Conservation (phyloP, 2,113 vertebrate genomes). For the Pygoscelis antarcticus region DNA sequence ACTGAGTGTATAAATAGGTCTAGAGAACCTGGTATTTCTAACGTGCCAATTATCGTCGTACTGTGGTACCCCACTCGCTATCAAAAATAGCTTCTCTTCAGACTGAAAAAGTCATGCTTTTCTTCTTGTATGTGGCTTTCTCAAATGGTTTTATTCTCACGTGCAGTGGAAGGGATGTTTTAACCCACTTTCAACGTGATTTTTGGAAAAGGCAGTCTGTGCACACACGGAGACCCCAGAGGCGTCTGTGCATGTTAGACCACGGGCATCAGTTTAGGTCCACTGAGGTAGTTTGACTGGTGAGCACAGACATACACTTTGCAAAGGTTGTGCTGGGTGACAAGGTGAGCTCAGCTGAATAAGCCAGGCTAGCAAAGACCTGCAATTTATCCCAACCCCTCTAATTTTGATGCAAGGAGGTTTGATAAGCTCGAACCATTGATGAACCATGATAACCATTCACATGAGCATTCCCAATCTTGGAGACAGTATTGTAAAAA, state of each 20-base stretch:
- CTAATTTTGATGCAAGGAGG: neutral
- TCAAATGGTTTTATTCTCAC: neutral
- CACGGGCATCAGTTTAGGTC: neutral
- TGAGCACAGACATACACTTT: neutral
- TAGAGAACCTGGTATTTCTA: neutral
- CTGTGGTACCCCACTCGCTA: neutral
- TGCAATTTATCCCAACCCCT: neutral
- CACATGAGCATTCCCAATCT: fast-evolving
- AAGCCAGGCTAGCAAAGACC: neutral
- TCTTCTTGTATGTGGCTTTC: neutral
- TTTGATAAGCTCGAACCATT: neutral
- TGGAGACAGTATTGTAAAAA: neutral
- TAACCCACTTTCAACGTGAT: neutral
- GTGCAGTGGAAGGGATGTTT: neutral
- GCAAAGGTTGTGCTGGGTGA: neutral
- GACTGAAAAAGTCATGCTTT: neutral
- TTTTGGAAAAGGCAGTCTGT: neutral
- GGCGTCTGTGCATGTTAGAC: neutral
- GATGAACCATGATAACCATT: neutral
- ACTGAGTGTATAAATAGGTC: neutral
- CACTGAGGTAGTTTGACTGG: neutral
- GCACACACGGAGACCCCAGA: too few species aligned
- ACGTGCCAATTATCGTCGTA: neutral
- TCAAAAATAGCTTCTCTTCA: slow-evolving; percentile 24
- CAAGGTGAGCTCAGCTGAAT: neutral